phyloP scores from a whole-genome alignment of 2,888 invertebrate genomes.

The Busseola fusca region DNA sequence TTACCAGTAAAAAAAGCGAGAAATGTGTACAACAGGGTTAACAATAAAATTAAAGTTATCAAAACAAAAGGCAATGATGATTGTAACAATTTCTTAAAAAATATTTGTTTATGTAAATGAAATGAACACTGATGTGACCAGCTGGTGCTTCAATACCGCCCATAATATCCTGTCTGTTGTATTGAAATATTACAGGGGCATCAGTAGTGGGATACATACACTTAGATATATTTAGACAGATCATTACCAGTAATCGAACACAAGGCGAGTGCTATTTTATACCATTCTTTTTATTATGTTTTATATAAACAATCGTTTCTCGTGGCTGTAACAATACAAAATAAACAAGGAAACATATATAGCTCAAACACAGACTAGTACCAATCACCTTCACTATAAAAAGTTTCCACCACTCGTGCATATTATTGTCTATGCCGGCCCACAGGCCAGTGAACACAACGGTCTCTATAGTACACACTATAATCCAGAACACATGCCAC shows the following conservation, averaged over 20 bases:
- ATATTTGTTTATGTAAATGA: conserved; percentile 63
- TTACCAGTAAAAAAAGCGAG: too few relatives aligned
- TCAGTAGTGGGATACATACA: conserved; percentile 10
- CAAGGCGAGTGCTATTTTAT: conserved; percentile 22
- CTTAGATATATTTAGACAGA: not conserved
- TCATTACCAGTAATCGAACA: conserved; percentile 16
- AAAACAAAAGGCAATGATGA: conserved; percentile 22
- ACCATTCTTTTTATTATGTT: conserved; percentile 68
- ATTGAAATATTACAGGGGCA: conserved; percentile 53
- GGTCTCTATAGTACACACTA: conserved; percentile 91
- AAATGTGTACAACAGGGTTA: too few relatives aligned
- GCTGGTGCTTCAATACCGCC: conserved; percentile 60
- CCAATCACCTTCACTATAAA: conserved; percentile 91
- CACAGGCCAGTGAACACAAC: conserved; percentile 92
- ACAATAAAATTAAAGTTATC: conserved; percentile 36
- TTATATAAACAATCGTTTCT: conserved; percentile 86
- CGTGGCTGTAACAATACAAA: conserved; percentile 90
- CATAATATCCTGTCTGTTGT: conserved; percentile 58
- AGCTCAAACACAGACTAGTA: conserved; percentile 89
- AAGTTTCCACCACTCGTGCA: conserved; percentile 92
- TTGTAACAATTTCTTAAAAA: conserved; percentile 44
- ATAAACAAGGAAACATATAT: conserved; percentile 90
- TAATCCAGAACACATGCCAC: conserved; percentile 92
- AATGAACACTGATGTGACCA: conserved; percentile 66
- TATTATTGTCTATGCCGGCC: conserved; percentile 84